These are phyloP conservation scores for Epizoanthus stellaris DNA, from an alignment of 92 coral and sea anemone genomes.

Conservation along the genomic window DNA sequence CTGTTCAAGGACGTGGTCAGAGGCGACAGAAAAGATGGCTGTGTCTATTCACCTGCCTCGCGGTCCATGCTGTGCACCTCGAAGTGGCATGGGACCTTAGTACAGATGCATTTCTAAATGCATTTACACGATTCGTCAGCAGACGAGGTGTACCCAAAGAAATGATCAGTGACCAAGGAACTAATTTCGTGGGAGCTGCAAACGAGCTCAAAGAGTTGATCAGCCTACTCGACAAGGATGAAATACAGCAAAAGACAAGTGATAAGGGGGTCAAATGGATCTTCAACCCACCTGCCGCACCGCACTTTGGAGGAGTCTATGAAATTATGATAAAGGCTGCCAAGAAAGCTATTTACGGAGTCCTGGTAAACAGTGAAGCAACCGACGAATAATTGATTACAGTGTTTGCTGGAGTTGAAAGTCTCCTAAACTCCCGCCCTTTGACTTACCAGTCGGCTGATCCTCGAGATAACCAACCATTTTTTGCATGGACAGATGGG, in stretches of 20 bases:
- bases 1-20: conserved; percentile 65
- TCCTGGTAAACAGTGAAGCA: conserved; percentile 37
- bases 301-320: conserved; percentile 61
- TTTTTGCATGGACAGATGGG: conserved; percentile 59
- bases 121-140: conserved; percentile 60
- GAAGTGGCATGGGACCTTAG: conserved; percentile 35
- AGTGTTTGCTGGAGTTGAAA: conserved; percentile 51
- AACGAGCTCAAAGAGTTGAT: conserved; percentile 52
- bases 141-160: conserved; percentile 56
- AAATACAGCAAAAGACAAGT: conserved; percentile 44
- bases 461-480: conserved; percentile 53
- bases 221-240: conserved; percentile 38
- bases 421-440: conserved; percentile 48
- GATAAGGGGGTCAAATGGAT: conserved; percentile 52
- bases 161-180: conserved; percentile 54
- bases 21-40: conserved; percentile 62
- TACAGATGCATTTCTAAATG: conserved; percentile 73
- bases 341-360: conserved; percentile 57
- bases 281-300: conserved; percentile 56
- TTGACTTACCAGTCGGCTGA: conserved; percentile 60
- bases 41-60: conserved; percentile 73
- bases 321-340: conserved; percentile 62
- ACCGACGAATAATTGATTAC: conserved; percentile 70
- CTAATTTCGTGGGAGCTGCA: conserved; percentile 58
- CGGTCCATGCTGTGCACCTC: conserved; percentile 42